Evolutionary conservation across 2,888 invertebrate genomes (phyloP).

Genomic region (Nomada lathburiana): DNA sequence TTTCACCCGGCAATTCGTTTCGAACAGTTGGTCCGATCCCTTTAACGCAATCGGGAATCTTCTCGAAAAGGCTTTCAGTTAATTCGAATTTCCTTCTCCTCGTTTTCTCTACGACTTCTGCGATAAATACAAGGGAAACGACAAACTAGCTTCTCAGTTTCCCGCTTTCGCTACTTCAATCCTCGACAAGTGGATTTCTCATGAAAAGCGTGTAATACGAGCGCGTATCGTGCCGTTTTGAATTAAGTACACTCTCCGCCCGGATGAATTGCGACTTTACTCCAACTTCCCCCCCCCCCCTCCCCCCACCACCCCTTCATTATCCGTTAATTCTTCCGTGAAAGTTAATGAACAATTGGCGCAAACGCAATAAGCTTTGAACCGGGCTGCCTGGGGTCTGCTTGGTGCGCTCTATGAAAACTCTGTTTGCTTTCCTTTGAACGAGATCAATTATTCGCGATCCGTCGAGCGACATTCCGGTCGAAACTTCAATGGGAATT

Average conservation of each 20-base stretch:
- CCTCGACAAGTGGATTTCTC: conserved; percentile 15
- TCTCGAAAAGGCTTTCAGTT: background rate
- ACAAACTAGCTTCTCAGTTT: conserved; percentile 13
- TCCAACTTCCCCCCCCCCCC: conserved; percentile 22
- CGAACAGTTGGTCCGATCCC: background rate
- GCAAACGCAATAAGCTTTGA: conserved; percentile 37
- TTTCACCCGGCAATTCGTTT: background rate
- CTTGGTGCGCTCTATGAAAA: conserved; percentile 6
- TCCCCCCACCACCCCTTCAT: conserved; percentile 1
- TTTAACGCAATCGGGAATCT: background rate
- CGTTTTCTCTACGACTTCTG: background rate
- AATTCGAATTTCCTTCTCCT: conserved; percentile 19
- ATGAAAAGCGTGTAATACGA: conserved; percentile 28
- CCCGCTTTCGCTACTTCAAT: conserved; percentile 14
- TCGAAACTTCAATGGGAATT: conserved; percentile 4
- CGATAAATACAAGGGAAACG: conserved; percentile 36
- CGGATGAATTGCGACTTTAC: conserved; percentile 44
- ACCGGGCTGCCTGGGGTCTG: too few relatives aligned
- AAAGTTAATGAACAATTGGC: conserved; percentile 45
- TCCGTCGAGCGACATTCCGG: background rate
- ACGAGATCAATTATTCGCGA: conserved; percentile 21
- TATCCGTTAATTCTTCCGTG: conserved; percentile 38
- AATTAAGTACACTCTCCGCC: conserved; percentile 30
- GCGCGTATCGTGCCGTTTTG: conserved; percentile 30
- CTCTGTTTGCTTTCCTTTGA: conserved; percentile 3